Base-by-base conservation (phyloP, 1,140 invertebrate species). In the Drosophila murphyi region DNA sequence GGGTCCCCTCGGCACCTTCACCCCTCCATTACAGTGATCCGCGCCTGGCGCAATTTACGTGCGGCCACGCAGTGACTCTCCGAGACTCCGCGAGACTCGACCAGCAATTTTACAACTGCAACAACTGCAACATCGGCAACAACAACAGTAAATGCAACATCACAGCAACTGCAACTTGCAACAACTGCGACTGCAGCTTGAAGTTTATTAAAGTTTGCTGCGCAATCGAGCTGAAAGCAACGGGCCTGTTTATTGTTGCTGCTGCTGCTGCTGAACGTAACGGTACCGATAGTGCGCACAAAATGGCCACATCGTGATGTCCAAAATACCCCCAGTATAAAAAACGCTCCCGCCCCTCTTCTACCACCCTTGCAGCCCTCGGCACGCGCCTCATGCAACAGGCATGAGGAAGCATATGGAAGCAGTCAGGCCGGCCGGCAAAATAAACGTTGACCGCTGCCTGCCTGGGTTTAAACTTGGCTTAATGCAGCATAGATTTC, bases 291-390 rank as follows among this genome's bases (percentile, higher is more conserved):
- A 89, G 85, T 89, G 83, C 80, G 77, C 73, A 70, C 79, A 72
- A 89, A 88, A 88, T 89, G 80, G 80, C 83, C 76, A 83, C 83
- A 75, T 87, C 83, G 83, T 87, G 83, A 88, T 87, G 82, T 67
- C 79, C 68, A 70, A 79, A 82, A 78, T 50, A 54, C 45, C 55
- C 56, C 2, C 34, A 28, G 47, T 45, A 20, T 20, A 20, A 20
- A 20, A 20, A 28, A 7, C 32, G 47, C n/a, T 50, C n/a, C 7
- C 20, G 0, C 34, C 37, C 3, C 45, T 34, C 48, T 5, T 50
- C 35, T 8, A 6, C 3, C 39, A 41, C 28, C 20, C 10, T 29
- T n/a, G 57, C 76, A 45, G 45, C 20, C 41, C 64, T 34, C 50
- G 78, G 82, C 82, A 82, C 81, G 82, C 81, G 81, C 65, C 80